phyloP scores from a whole-genome alignment of 2,888 invertebrate species.

The Xestia ashworthii region DNA sequence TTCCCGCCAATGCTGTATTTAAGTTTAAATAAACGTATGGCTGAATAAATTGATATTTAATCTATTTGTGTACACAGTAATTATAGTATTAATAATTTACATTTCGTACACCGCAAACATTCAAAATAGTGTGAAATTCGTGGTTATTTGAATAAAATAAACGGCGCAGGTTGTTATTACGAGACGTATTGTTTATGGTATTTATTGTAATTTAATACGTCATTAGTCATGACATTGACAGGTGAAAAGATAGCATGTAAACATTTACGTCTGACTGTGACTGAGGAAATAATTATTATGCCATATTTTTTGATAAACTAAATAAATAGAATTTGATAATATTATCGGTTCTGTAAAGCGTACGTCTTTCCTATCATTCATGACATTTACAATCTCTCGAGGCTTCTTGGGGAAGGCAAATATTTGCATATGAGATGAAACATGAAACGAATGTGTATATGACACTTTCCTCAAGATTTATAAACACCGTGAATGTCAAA shows the following conservation, averaged over 20 bases:
- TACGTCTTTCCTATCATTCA: neutral
- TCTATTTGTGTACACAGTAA: conserved; percentile 14
- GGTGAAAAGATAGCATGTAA: conserved; percentile 54
- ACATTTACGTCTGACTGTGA: conserved; percentile 34
- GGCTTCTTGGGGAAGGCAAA: conserved; percentile 33
- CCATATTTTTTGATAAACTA: neutral
- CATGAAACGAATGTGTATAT: conserved; percentile 21
- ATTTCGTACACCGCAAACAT: conserved; percentile 67
- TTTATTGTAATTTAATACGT: conserved; percentile 20
- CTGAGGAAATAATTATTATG: neutral
- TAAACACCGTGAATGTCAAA: neutral
- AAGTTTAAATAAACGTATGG: conserved; percentile 7
- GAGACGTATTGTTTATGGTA: conserved; percentile 55
- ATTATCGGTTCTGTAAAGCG: neutral
- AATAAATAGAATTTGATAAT: neutral
- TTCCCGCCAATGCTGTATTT: conserved; percentile 67
- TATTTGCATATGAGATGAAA: conserved; percentile 31
- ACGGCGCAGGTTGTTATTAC: conserved; percentile 35
- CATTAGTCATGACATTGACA: conserved; percentile 43
- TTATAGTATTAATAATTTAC: conserved; percentile 41
- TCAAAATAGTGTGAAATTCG: conserved; percentile 19
- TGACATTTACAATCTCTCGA: conserved; percentile 14
- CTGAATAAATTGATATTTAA: conserved; percentile 15
- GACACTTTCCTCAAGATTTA: conserved; percentile 18
- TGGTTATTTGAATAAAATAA: conserved; percentile 1